Evolutionary conservation across 2,888 invertebrate species (phyloP), one percentile per base, ranked within the genome.

Genomic region (Heliconius hortense): DNA sequence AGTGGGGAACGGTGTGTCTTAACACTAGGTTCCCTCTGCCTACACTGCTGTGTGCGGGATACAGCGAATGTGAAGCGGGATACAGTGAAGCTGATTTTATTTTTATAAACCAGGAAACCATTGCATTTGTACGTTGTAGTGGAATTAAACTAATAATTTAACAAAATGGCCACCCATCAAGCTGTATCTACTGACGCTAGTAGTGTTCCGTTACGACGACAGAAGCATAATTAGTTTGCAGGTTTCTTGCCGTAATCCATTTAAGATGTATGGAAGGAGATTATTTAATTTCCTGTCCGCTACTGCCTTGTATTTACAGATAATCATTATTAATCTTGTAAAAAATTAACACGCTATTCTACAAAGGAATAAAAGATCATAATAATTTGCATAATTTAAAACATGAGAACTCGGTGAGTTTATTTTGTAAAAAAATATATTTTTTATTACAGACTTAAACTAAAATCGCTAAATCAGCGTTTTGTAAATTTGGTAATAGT

Each of bases 161-260:
- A 63, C 7, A 39, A 39, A 39, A 39, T 66, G 39, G 31, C 39
- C 8, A 39, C 64, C 35, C n/a, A 39, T n/a, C 7, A n/a, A 39
- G 35, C 35, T 15, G 15, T 64, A 64, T 64, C n/a, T 35, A 63
- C 31, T 63, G 35, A 4, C 35, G n/a, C n/a, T n/a, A 39, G 64
- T 39, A 64, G 64, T 64, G 39, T 64, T 64, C 64, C 64, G n/a
- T 39, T 64, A 64, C 64, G n/a, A 64, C 11, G n/a, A 39, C 35
- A 35, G 63, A 10, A 35, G n/a, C 63, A 63, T 39, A 66, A 66
- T 66, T 39, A 66, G 64, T 39, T 66, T n/a, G 64, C 53, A 53
- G n/a, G 21, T 31, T 31, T 31, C 69, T 66, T 21, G 67, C 21
- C 26, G 3, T 48, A 53, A 28, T 21, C 67, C 48, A 68, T 68